A percentile compares a stretch with the other conserved stretches of the same genome.
Evolutionary conservation across 2,113 vertebrate genomes (phyloP).

Genomic region (Etheostoma cragini): DNA sequence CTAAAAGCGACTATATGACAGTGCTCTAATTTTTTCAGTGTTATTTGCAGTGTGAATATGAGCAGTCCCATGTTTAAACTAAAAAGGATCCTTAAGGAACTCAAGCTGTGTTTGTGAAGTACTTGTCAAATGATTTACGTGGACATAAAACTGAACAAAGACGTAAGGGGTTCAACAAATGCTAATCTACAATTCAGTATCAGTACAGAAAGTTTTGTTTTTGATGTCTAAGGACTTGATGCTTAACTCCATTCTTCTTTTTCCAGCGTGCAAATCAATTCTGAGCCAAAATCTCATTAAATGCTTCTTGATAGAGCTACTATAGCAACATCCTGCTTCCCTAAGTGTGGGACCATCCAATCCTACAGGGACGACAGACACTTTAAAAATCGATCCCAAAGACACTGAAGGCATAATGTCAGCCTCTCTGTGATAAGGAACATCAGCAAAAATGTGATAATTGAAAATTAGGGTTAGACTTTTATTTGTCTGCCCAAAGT

Average conservation of each 20-base stretch:
- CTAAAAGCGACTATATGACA: conserved; percentile 1
- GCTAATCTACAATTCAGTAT: conserved; percentile 16
- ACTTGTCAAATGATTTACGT: background rate
- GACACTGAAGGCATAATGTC: conserved; percentile 64
- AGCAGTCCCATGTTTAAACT: background rate
- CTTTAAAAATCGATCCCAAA: conserved; percentile 65
- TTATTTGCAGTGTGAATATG: background rate
- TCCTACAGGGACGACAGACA: conserved; percentile 50
- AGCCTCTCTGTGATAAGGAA: conserved; percentile 49
- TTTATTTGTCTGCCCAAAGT: conserved; percentile 27
- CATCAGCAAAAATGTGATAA: conserved; percentile 66
- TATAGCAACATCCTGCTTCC: conserved; percentile 53
- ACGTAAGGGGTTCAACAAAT: conserved; percentile 4
- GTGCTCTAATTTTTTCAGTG: background rate
- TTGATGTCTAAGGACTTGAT: conserved; percentile 44
- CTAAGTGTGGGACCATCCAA: conserved; percentile 48
- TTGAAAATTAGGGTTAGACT: conserved; percentile 56
- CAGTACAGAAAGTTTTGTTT: conserved; percentile 50
- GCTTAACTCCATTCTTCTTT: conserved; percentile 50
- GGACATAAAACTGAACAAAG: conserved; percentile 3
- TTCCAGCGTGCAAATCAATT: conserved; percentile 64
- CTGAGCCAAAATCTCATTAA: conserved; percentile 73
- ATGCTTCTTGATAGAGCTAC: conserved; percentile 61
- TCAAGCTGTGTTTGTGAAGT: background rate
- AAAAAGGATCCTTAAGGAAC: background rate